Evolutionary conservation across 2,888 invertebrate genomes (phyloP).

Genomic region (Oxycera nigricornis): DNA sequence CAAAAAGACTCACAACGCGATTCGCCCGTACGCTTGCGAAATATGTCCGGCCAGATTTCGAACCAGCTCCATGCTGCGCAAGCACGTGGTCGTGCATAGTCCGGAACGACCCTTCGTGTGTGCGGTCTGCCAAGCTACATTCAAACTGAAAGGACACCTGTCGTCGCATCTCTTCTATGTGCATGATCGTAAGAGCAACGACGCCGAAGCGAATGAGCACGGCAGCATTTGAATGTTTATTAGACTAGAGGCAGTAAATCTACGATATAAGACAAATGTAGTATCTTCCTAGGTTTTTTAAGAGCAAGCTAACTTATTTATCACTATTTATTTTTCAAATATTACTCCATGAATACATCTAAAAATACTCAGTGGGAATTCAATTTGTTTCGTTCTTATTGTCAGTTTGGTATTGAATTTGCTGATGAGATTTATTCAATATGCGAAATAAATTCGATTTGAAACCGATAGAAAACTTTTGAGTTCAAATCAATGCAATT

Average conservation of each 20-base stretch:
- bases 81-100: slow-evolving; percentile 22
- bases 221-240: neutral
- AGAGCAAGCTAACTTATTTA: neutral
- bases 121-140: neutral
- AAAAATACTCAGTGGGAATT: neutral
- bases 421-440: no score
- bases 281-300: neutral
- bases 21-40: slow-evolving; percentile 17
- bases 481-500: no score
- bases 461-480: no score
- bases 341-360: neutral
- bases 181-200: slow-evolving; percentile 6
- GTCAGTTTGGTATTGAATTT: no score
- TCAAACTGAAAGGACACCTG: slow-evolving; percentile 17
- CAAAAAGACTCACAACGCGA: slow-evolving; percentile 6
- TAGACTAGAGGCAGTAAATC: neutral
- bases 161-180: slow-evolving; percentile 27
- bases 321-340: neutral
- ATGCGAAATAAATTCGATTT: no score
- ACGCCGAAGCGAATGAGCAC: neutral
- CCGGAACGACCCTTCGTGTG: slow-evolving; percentile 14
- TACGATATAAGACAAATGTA: neutral
- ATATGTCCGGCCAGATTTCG: slow-evolving; percentile 16
- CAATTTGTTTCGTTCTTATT: no score
- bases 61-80: slow-evolving; percentile 18